phyloP scores from a whole-genome alignment of 2,797 vertebrate genomes.

The Hippopotamyrus pictus region DNA sequence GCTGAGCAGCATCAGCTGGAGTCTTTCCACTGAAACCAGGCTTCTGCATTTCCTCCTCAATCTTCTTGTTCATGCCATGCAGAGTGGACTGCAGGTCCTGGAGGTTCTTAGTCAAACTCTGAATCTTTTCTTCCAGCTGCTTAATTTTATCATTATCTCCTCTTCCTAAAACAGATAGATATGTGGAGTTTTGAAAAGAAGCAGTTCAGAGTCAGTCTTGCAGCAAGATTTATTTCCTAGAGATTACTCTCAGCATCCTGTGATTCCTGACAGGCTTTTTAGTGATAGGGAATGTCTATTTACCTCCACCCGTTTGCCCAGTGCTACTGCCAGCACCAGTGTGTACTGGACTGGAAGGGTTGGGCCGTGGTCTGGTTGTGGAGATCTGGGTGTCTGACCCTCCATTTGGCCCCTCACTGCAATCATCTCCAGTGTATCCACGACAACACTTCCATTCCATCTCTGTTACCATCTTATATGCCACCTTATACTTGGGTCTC shows the following conservation, averaged over 20 bases:
- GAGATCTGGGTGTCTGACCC: conserved; percentile 52
- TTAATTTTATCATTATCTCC: conserved; percentile 68
- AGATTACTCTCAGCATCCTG: neutral
- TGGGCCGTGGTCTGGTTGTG: conserved; percentile 55
- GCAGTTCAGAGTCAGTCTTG: neutral
- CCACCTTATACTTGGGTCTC: conserved; percentile 79
- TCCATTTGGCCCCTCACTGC: conserved; percentile 54
- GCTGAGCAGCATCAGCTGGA: conserved; percentile 73
- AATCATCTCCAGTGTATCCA: conserved; percentile 80
- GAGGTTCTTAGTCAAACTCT: conserved; percentile 72
- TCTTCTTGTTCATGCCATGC: conserved; percentile 60
- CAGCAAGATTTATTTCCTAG: neutral
- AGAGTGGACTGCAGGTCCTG: conserved; percentile 69
- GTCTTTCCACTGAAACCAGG: conserved; percentile 56
- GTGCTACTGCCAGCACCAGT: conserved; percentile 57
- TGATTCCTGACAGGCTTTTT: neutral
- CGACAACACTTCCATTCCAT: conserved; percentile 94
- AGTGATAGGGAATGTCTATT: neutral
- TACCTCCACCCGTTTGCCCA: conserved; percentile 69
- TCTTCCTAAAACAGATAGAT: conserved; percentile 48
- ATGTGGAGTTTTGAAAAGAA: neutral
- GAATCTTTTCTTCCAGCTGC: conserved; percentile 79
- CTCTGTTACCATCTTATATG: conserved; percentile 80
- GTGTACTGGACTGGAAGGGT: conserved; percentile 58
- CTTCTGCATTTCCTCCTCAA: conserved; percentile 57